phyloP scores from a whole-genome alignment of 1,140 invertebrate genomes.

The Danaus melanippus region DNA sequence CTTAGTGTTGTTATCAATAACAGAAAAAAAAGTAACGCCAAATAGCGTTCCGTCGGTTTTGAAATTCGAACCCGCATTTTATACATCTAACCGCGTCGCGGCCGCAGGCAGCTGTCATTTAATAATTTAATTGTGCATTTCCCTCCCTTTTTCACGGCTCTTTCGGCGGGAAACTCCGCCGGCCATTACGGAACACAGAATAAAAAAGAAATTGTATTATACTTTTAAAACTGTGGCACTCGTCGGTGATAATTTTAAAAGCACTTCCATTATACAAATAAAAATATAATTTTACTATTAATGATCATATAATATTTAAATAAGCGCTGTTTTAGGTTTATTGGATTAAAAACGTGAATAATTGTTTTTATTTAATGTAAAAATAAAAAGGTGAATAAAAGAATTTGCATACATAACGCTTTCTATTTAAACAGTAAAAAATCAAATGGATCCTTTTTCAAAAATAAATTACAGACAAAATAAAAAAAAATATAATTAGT shows the following conservation, averaged over 20 bases:
- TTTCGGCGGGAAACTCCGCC: slow-evolving; percentile 30
- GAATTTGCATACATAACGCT: no score
- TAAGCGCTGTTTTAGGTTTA: no score
- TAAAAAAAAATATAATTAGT: neutral
- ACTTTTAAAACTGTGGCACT: no score
- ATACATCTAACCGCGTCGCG: slow-evolving; percentile 10
- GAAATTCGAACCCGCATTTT: slow-evolving; percentile 12
- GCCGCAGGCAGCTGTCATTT: slow-evolving; percentile 36
- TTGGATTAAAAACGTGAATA: no score
- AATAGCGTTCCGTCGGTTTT: neutral
- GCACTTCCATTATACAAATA: slow-evolving; percentile 9
- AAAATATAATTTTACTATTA: neutral
- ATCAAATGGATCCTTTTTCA: slow-evolving; percentile 1
- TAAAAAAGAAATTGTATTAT: slow-evolving; percentile 11
- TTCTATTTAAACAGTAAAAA: no score
- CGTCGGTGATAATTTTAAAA: slow-evolving; percentile 6
- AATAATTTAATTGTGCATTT: slow-evolving; percentile 56
- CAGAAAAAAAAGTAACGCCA: no score
- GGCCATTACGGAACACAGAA: slow-evolving; percentile 22
- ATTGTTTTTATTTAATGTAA: no score
- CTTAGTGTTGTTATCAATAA: no score
- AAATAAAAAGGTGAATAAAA: no score
- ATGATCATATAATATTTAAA: no score
- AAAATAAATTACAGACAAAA: neutral
- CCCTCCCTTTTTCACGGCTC: slow-evolving; percentile 35